Base-by-base conservation (phyloP, 2,888 invertebrate genomes). In the Globia sparganii region DNA sequence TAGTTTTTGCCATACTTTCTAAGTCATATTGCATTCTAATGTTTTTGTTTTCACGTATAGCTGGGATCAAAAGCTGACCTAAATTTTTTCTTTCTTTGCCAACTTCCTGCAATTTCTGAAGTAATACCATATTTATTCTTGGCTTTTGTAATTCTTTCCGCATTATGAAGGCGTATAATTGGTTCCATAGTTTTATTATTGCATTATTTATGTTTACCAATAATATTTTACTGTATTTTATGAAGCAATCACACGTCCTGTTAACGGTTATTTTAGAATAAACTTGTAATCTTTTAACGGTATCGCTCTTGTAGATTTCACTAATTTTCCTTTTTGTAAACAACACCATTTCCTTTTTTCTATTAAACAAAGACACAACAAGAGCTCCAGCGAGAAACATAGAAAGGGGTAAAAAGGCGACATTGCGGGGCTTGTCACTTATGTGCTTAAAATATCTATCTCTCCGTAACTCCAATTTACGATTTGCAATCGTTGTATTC, bases 21-120 rank as follows among this genome's bases (percentile, higher is more conserved):
- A 94, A 86, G 67, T 95, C 92, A 84, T 91, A 94, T 77, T 92
- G 92, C 88, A 91, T 90, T 88, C 91, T 91, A 43, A 95, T 91
- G 78, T 91, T 93, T 91, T 94, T 95, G 80, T 95, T 96, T 87
- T 96, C 95, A 28, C 91, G 91, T 72, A 95, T 90, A 53, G 94
- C 93, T n/a, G 93, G 87, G 58, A 94, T 86, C 46, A 96, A 84
- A 25, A 95, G 90, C 25, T 93, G 91, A 0, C 91, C 91, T 65
- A 96, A 86, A 65, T 91, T 93, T 86, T 91, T 94, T 76, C 91
- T 91, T 76, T 96, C 94, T 74, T 94, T 92, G 9, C 85, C 89
- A 8, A 94, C 83, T 81, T 94, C 93, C 86, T 91, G 91, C 73
- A 96, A 77, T 87, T 94, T 95, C 77, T 92, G 92, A 6, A 95